Evolutionary conservation across 2,888 invertebrate species (phyloP), one percentile per base, ranked within the genome.

Genomic region (Nymphalis polychloros): DNA sequence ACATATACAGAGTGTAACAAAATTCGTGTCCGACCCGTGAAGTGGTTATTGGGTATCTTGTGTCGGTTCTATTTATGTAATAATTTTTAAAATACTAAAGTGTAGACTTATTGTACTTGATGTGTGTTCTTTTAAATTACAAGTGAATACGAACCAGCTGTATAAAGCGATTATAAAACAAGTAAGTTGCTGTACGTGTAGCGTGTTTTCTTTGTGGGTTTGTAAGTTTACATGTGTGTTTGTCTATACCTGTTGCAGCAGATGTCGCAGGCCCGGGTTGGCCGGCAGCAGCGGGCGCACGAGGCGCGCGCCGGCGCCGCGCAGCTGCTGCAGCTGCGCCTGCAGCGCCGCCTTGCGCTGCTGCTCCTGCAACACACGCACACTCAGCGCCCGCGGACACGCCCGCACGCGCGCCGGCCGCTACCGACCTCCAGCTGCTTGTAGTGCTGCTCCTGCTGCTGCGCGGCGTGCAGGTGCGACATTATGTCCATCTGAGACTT

Each of bases 401-500:
- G 4, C 10, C 35, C 10, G 8, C 35, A 41, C 35, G 35, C 8
- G 35, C 35, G 35, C 35, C 2, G 2, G 10, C 35, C 8, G 10
- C 35, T 10, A 41, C 41, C 72, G 71, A 95, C 95, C 90, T 96
- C 96, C 57, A 96, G 82, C 77, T 95, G 94, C 78, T 96, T 97
- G 81, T 95, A 96, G 75, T 97, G 96, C 85, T 96, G 95, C 79
- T 97, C 97, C 77, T 96, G 95, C 75, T 96, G 96, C 80, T 97
- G 96, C 0, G 96, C 96, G 10, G 95, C 94, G 79, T 96, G 96
- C 63, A 96, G 88, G 77, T 94, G 94, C 78, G 94, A 94, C 88
- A 95, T 95, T 76, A 95, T 94, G 85, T 96, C 96, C 88, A 96
- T 92, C 82, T 96, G 96, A 47, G 94, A 95, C 85, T 96, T 96